Conservation (phyloP, 2,113 vertebrate species). For the Sinocyclocheilus grahami region DNA sequence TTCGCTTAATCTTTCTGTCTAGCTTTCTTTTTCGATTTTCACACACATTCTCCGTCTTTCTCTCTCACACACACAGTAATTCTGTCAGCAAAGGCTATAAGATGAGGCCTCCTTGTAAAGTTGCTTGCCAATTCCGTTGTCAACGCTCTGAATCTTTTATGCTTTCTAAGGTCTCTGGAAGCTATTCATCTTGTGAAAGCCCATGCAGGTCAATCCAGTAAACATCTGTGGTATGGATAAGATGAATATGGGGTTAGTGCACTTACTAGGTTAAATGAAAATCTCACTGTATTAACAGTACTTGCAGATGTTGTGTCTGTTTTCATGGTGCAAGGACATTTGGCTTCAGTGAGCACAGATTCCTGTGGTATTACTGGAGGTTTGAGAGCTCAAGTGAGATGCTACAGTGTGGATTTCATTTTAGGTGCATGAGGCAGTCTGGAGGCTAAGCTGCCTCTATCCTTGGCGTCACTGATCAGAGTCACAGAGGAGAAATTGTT, state of each 20-base stretch:
- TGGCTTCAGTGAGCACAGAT: conserved; percentile 2
- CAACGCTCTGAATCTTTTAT: conserved; percentile 16
- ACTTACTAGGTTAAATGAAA: neutral
- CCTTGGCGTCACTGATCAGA: neutral
- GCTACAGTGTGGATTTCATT: conserved; percentile 15
- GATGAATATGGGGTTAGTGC: neutral
- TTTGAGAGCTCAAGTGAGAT: conserved; percentile 13
- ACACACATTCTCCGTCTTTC: neutral
- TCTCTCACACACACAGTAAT: neutral
- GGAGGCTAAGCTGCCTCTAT: conserved; percentile 12
- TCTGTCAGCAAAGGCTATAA: conserved; percentile 4
- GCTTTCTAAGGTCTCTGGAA: conserved; percentile 18
- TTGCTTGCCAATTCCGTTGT: conserved; percentile 12
- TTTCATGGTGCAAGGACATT: neutral
- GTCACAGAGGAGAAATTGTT: conserved; percentile 14
- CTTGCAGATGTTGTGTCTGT: conserved; percentile 13
- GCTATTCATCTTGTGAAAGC: neutral
- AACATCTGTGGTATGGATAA: neutral
- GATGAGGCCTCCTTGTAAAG: conserved; percentile 20
- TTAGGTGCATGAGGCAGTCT: neutral
- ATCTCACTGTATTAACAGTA: neutral
- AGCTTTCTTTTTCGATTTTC: neutral
- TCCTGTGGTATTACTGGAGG: neutral
- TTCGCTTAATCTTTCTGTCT: conserved; percentile 29
- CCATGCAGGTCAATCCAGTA: conserved; percentile 5